phyloP scores from a whole-genome alignment of 2,113 vertebrate genomes.

The Grammomys dolichurus region DNA sequence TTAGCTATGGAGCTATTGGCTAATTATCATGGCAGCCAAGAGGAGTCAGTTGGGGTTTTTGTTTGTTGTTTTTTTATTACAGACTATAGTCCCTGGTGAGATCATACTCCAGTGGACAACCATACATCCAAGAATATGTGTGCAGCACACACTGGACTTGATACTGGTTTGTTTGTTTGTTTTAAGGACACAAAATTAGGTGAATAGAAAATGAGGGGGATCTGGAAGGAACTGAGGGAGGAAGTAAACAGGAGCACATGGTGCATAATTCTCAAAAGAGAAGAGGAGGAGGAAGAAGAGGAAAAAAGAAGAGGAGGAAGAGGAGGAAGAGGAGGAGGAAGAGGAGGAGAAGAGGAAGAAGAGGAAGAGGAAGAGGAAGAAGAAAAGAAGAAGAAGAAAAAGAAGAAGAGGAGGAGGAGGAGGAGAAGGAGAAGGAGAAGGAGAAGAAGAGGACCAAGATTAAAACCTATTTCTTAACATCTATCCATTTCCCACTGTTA shows the following conservation, averaged over 20 bases:
- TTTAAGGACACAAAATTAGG: background rate
- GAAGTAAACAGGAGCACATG: background rate
- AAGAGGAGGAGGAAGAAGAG: background rate
- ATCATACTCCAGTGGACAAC: background rate
- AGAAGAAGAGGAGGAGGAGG: too few relatives aligned
- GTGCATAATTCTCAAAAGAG: background rate
- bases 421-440: background rate
- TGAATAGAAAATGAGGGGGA: background rate
- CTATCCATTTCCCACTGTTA: background rate
- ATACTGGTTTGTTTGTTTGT: too few relatives aligned
- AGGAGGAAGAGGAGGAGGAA: background rate
- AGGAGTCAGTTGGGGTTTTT: background rate
- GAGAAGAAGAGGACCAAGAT: background rate
- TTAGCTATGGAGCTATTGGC: background rate
- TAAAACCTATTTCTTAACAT: conserved; percentile 16
- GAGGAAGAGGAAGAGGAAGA: background rate
- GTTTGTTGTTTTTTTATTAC: background rate
- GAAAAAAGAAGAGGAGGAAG: background rate
- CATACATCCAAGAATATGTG: background rate
- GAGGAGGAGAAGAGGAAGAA: background rate
- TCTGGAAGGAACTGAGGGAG: background rate
- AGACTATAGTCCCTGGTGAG: background rate
- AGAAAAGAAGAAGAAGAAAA: too few relatives aligned
- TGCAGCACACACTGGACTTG: background rate
- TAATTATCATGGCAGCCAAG: background rate